Percentiles rank a stretch among this genome's conserved stretches.
phyloP scores from a whole-genome alignment of 2,797 vertebrate genomes.

The Platalea minor region DNA sequence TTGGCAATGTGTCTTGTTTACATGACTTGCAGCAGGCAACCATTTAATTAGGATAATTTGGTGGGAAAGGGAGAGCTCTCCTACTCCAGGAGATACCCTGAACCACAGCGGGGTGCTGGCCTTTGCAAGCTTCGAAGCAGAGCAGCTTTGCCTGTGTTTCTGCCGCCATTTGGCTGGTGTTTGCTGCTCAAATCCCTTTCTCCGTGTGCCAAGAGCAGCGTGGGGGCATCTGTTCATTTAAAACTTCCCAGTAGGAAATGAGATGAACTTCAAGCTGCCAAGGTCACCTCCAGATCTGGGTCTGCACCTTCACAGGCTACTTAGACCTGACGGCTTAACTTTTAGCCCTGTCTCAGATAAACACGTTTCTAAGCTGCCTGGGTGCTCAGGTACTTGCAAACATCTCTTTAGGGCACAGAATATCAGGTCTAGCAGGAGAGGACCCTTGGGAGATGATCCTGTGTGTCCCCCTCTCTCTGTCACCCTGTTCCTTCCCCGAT shows the following conservation, averaged over 20 bases:
- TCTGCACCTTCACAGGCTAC: not conserved
- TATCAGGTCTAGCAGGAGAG: not conserved
- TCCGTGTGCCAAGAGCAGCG: not conserved
- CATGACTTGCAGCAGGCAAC: not conserved
- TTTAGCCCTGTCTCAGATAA: not conserved
- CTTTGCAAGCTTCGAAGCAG: not conserved
- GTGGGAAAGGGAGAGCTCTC: not conserved
- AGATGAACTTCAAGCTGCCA: not conserved
- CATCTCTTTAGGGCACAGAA: not conserved
- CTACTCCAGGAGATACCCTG: not conserved
- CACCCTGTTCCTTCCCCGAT: not conserved
- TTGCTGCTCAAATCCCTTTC: not conserved
- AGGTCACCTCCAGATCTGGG: not conserved
- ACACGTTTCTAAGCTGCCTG: not conserved
- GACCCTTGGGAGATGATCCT: not conserved
- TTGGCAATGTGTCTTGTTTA: not conserved
- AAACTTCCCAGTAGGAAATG: accelerated
- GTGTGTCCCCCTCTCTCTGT: not conserved
- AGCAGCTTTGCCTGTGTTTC: not conserved
- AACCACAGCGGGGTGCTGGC: not conserved
- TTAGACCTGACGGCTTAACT: not conserved
- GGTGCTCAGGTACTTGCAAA: not conserved
- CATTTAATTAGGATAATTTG: not conserved
- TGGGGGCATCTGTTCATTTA: accelerated
- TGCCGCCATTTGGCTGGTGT: accelerated